Base-by-base conservation (phyloP, 2,888 invertebrate species). In the Galeruca laticollis region DNA sequence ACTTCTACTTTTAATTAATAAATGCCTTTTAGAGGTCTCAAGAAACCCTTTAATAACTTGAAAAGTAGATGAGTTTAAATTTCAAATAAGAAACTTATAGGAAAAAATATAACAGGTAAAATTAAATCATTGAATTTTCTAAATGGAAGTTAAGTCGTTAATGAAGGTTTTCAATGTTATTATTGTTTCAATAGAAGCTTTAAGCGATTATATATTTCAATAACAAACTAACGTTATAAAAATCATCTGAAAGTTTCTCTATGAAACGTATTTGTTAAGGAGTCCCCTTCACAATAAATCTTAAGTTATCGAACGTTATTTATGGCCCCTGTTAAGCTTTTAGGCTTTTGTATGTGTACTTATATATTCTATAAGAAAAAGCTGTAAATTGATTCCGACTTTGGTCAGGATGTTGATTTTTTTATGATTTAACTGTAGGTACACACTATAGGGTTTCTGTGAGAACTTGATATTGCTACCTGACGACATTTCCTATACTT, bases 331-430 rank as follows among this genome's bases (percentile, higher is more conserved):
- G 47, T 40, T 40, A 5, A 47, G 43, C 18, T 47, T 47, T n/a
- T 15, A 15, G 52, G 47, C 63, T 61, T 35, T 69, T 52, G 56
- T 69, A 60, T 69, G 69, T 65, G 65, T 61, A 57, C 61, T 68
- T 43, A 47, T 57, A 70, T 52, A 62, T 62, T 37, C 62, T 62
- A 51, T 40, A 47, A 15, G n/a, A 60, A 51, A 68, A 47, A 68
- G 65, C 68, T 67, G 69, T 72, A 72, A 72, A 72, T 51, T 70
- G 65, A 70, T 65, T 68, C 70, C 49, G 60, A 31, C 56, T 67
- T 40, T 59, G 65, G 63, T 56, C 64, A 73, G 69, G 73, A 66
- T 69, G 69, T 68, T 61, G 65, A 63, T 57, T 66, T 67, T 67
- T 73, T 65, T 62, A 65, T 67, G 54, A 60, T 61, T 59, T 68